Evolutionary conservation across 2,113 vertebrate species (phyloP).

Genomic region (Recurvirostra avosetta): DNA sequence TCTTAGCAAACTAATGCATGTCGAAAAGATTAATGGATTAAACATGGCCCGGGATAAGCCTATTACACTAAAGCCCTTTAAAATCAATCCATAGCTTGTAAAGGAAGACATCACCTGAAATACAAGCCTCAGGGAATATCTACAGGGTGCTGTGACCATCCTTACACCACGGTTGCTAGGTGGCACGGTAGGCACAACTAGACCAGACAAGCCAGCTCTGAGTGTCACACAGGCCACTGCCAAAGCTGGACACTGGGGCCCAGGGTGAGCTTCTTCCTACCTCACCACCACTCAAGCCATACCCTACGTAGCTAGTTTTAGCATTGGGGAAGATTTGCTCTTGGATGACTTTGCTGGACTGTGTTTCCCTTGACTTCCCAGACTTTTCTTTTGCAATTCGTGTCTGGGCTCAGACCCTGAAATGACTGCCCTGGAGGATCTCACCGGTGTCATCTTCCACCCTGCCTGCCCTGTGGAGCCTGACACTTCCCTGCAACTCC

Average conservation of each 20-base stretch:
- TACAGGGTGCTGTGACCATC: neutral
- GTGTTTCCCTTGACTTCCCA: neutral
- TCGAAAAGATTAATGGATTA: conserved; percentile 63
- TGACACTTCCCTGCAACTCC: neutral
- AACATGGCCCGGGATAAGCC: conserved; percentile 38
- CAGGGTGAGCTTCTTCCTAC: neutral
- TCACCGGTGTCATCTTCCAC: neutral
- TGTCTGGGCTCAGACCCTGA: neutral
- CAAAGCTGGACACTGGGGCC: neutral
- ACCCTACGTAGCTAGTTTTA: neutral
- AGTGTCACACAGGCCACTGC: neutral
- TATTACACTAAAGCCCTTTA: conserved; percentile 47
- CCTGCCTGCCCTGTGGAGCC: neutral
- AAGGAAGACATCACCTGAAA: conserved; percentile 48
- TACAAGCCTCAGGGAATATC: neutral
- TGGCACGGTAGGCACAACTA: neutral
- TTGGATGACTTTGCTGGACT: neutral
- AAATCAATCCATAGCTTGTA: conserved; percentile 54
- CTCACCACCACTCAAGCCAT: neutral
- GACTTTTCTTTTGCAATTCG: neutral
- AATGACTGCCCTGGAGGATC: neutral
- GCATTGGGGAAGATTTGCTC: neutral
- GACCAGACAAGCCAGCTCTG: neutral
- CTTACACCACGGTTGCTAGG: neutral
- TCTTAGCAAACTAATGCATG: conserved; percentile 41